Conservation (phyloP, 2,797 vertebrate genomes). For the Pempheris klunzingeri region DNA sequence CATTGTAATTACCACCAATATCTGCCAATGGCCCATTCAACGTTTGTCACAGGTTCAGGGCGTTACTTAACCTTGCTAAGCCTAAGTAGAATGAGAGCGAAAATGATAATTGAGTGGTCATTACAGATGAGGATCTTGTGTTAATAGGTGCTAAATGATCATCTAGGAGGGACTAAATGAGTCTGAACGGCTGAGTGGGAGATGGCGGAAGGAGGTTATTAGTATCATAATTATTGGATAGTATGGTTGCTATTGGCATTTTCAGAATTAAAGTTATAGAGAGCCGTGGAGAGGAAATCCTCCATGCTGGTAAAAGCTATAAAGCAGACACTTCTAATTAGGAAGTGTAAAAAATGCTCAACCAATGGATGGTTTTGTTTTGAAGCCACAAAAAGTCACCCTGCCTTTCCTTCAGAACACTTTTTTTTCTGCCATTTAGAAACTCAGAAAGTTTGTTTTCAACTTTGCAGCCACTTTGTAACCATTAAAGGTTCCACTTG, state of each 20-base stretch:
- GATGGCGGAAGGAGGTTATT: constrained; percentile 64
- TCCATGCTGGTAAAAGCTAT: constrained; percentile 36
- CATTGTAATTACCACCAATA: constrained; percentile 72
- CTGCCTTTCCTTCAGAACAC: constrained; percentile 9
- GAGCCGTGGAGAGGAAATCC: constrained; percentile 39
- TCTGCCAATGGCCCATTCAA: constrained; percentile 73
- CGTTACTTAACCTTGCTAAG: constrained; percentile 82
- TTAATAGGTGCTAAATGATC: constrained; percentile 84
- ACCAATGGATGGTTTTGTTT: constrained; percentile 45
- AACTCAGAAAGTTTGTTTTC: constrained; percentile 33
- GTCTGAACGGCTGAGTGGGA: constrained; percentile 74
- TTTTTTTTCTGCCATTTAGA: constrained; percentile 21
- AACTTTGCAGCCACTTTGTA: constrained; percentile 8
- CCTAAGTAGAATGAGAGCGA: constrained; percentile 72
- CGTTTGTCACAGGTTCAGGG: constrained; percentile 71
- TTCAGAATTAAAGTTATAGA: constrained; percentile 47
- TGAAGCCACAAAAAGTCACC: constrained; percentile 22
- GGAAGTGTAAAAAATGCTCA: constrained; percentile 42
- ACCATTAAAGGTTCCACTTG: constrained; percentile 13
- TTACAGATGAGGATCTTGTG: constrained; percentile 76
- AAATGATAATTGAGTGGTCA: constrained; percentile 79
- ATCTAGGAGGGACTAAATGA: constrained; percentile 79
- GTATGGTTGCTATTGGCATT: constrained; percentile 67
- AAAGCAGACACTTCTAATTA: constrained; percentile 49
- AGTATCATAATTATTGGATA: constrained; percentile 70